Evolutionary conservation across 2,113 vertebrate species (phyloP).

Genomic region (Heterochromis multidens): DNA sequence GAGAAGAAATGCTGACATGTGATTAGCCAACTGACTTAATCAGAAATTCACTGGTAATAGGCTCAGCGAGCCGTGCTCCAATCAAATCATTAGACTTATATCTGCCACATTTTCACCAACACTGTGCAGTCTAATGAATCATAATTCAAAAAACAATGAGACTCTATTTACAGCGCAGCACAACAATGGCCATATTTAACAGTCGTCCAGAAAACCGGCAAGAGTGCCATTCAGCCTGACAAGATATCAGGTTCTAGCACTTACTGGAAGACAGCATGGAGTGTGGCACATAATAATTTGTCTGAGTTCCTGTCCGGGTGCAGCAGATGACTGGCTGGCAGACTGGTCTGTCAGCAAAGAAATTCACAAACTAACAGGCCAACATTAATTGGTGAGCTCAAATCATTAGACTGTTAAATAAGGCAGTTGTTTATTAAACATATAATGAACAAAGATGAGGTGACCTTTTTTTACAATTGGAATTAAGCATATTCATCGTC

Average conservation of each 20-base stretch:
- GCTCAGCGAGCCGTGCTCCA: not conserved
- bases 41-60: conserved; percentile 3
- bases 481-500: not conserved
- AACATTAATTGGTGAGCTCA: not conserved
- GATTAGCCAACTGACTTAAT: not conserved
- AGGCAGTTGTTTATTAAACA: not conserved
- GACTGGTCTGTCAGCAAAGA: not conserved
- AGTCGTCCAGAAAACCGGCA: not conserved
- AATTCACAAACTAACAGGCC: not conserved
- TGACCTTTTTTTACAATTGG: not conserved
- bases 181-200: not conserved
- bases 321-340: not conserved
- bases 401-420: not conserved
- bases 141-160: not conserved
- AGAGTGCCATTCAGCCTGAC: not conserved
- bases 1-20: not conserved
- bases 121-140: not conserved
- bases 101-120: not conserved
- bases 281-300: conserved; percentile 41
- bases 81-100: not conserved
- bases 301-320: conserved; percentile 44
- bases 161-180: not conserved
- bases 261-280: conserved; percentile 62
- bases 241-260: conserved; percentile 51
- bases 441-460: not conserved